Conservation (phyloP, 2,113 vertebrate genomes). For the Alectura lathami region DNA sequence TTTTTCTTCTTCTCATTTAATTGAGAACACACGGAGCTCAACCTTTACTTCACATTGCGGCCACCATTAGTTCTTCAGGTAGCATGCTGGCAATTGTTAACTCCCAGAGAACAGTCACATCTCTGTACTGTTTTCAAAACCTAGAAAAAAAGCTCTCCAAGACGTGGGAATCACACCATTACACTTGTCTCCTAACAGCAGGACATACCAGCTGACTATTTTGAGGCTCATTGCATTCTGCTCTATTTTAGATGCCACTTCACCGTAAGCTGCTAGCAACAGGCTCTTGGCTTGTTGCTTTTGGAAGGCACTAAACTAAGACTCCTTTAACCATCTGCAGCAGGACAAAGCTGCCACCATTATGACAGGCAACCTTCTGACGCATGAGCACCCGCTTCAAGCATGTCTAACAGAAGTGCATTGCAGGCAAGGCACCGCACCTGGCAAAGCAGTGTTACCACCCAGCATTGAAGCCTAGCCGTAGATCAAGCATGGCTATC, state of each 20-base stretch:
- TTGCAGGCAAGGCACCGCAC: neutral
- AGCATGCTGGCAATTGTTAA: neutral
- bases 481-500: neutral
- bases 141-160: neutral
- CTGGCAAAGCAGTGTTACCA: neutral
- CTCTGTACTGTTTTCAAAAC: neutral
- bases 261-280: neutral
- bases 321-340: neutral
- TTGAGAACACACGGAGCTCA: neutral
- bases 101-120: neutral
- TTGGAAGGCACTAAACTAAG: neutral
- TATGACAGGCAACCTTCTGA: neutral
- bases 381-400: neutral
- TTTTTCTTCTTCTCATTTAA: neutral
- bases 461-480: neutral
- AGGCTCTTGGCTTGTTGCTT: neutral
- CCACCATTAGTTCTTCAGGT: neutral
- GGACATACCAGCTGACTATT: neutral
- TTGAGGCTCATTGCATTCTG: neutral
- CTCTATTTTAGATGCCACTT: neutral
- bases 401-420: accelerated
- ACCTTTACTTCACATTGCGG: neutral
- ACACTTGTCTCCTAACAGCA: neutral
- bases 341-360: neutral
- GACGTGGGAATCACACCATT: neutral